A percentile compares a stretch with the other conserved stretches of the same genome.
Evolutionary conservation across 2,113 vertebrate species (phyloP).

Genomic region (Gavia stellata): DNA sequence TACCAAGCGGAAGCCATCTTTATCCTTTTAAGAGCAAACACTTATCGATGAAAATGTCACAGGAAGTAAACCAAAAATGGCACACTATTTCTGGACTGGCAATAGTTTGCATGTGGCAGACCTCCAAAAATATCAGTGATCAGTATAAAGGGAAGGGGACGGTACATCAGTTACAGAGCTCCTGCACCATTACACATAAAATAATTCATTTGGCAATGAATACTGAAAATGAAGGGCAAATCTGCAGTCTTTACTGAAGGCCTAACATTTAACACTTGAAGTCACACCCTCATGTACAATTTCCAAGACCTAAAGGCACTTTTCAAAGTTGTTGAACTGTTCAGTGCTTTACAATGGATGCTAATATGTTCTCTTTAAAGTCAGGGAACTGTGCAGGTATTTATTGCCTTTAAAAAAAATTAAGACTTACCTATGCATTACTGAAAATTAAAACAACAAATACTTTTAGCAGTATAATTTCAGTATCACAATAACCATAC

Average conservation of each 20-base stretch:
- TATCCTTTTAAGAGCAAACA: neutral
- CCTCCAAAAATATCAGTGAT: neutral
- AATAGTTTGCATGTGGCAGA: neutral
- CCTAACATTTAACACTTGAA: neutral
- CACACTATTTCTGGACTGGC: neutral
- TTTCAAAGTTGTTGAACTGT: neutral
- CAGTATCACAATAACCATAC: neutral
- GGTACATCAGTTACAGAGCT: neutral
- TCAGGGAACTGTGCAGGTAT: neutral
- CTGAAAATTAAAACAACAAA: neutral
- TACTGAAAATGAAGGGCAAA: neutral
- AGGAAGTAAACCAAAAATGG: neutral
- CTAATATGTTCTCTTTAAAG: neutral
- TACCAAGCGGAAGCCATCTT: neutral
- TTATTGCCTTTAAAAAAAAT: neutral
- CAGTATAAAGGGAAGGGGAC: neutral
- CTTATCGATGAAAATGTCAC: neutral
- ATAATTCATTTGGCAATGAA: neutral
- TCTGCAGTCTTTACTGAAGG: neutral
- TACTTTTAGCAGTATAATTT: neutral
- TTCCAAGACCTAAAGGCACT: neutral
- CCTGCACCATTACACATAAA: neutral
- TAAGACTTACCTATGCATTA: neutral
- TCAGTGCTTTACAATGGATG: neutral
- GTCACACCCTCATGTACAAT: neutral